Base-by-base conservation (phyloP, 2,888 invertebrate genomes). In the Epinotia demarniana region DNA sequence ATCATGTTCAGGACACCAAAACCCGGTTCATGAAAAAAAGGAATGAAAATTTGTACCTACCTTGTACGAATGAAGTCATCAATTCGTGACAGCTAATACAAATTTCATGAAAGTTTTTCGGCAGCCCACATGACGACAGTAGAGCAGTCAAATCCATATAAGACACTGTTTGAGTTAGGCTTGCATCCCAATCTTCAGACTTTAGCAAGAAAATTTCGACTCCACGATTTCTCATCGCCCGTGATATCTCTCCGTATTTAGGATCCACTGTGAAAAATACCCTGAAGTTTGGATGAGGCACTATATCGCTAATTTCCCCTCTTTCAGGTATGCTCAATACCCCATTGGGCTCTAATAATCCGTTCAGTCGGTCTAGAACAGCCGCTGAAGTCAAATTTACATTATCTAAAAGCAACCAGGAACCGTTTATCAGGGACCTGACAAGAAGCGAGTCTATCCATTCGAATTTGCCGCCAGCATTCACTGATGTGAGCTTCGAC, bases 211-310 rank as follows among this genome's bases (percentile, higher is more conserved):
- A 94, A 82, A 99, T 96, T 94, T 99, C 99, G 0, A 99, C 96
- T 3, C 99, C 99, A 84, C 99, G 95, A 90, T 99, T 99, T 77
- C 99, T 95, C 99, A 99, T 99, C 0, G 99, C 99, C 81, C 98
- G 96, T 0, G 99, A 99, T 79, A 99, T 97, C 90, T 99, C 99
- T 0, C 99, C 99, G 90, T 98, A 96, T 84, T 96, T 97, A 0
- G 99, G 98, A 91, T 99, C 98, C 96, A 99, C 98, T 0, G 99
- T 97, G 77, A 99, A 95, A 86, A 99, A 98, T 57, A 99, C 95
- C 79, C 99, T 96, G 88, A 99, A 99, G 86, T 99, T 96, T 12
- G 96, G 95, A 88, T 99, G 98, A 1, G 99, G 99, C 82, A 90
- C 95, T 23, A 99, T 96, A 77, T 96, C 95, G 64, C 97, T 97